Base-by-base conservation (phyloP, 2,888 invertebrate genomes). In the Caenorhabditis becei region DNA sequence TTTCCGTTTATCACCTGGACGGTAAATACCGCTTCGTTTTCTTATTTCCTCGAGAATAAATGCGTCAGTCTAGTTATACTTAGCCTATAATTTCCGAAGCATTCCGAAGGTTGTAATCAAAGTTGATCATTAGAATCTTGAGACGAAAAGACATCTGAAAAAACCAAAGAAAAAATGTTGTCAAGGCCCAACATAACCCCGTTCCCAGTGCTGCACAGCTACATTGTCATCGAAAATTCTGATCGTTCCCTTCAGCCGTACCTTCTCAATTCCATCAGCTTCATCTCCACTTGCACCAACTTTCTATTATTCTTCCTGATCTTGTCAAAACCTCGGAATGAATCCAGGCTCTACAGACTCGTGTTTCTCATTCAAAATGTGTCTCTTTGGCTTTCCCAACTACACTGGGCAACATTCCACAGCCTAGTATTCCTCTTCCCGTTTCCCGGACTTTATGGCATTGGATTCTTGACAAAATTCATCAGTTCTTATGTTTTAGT, bases 371-470 rank as follows among this genome's bases (percentile, higher is more conserved):
- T 37, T n/a, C 58, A 69, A 18, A 32, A 28, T 35, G 18, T 47
- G 16, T 59, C 69, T 11, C 26, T 69, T 10, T 59, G 58, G 69
- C 7, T 59, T 2, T 47, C 69, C 16, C 69, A 69, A 41, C 16
- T 69, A 0, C 59, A 69, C 35, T 69, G 69, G 69, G 69, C 44
- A 24, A 32, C 49, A 20, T 23, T 71, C 1, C 71, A 62, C 62
- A 44, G 62, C 23, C 18, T 63, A 2, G 62, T 71, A 2, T 47
- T 63, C 20, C 16, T 71, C 10, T 71, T 71, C 35, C 71, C 71
- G 0, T 53, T 71, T 32, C 71, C 71, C 44, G 71, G 71, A 16
- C 23, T 71, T n/a, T 71, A 71, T 44, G 62, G 71, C 4, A 56
- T 71, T 20, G 71, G 71, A n/a, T 47, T 37, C 16, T 16, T 71